Conservation (phyloP, 2,797 vertebrate species). For the Tolypeutes matacus region DNA sequence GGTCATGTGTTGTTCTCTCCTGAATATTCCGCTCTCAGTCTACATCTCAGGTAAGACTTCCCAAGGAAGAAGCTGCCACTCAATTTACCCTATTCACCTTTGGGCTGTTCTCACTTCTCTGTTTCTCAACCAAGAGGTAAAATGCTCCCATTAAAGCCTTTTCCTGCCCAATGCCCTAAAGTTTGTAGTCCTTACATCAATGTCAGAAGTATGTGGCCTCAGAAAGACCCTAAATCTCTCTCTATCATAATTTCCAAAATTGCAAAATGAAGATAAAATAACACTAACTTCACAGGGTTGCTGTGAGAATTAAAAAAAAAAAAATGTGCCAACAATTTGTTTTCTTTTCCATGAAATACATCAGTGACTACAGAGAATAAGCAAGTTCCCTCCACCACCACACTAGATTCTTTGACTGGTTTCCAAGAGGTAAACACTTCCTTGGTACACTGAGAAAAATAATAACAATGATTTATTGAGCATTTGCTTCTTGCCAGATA, state of each 20-base stretch:
- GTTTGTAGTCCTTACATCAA: background rate
- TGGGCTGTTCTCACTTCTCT: background rate
- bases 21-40: background rate
- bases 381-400: background rate
- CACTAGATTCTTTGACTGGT: background rate
- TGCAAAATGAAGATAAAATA: slow-evolving; percentile 54
- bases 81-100: background rate
- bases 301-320: slow-evolving; percentile 54
- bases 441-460: background rate
- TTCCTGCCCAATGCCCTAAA: background rate
- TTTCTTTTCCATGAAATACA: slow-evolving; percentile 16
- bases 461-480: background rate
- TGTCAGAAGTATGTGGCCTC: background rate
- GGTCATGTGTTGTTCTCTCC: background rate
- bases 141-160: background rate
- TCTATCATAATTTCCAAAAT: slow-evolving; percentile 32
- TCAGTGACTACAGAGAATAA: background rate
- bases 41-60: background rate
- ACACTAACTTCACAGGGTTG: background rate
- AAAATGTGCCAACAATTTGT: background rate
- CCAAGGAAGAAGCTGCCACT: background rate
- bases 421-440: slow-evolving; percentile 13
- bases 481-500: background rate
- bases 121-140: background rate
- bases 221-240: slow-evolving; percentile 4